Percentiles rank a stretch among this genome's conserved stretches.
These are phyloP conservation scores for Peromyscus leucopus DNA, from an alignment of 2,113 vertebrate species.

Conservation along the genomic window DNA sequence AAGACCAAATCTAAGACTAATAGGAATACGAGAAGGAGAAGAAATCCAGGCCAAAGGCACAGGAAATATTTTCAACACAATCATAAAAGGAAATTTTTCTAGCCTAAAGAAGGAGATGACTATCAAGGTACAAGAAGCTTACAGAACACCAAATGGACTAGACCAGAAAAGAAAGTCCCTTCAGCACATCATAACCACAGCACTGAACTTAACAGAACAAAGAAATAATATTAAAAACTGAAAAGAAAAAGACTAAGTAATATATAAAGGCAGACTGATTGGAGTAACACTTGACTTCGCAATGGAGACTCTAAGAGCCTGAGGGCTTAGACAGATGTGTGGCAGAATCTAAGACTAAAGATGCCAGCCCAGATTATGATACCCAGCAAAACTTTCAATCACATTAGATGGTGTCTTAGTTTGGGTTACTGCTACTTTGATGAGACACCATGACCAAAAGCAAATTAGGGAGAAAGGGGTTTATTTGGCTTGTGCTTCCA, in stretches of 20 bases:
- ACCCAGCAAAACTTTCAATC: neutral
- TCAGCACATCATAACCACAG: neutral
- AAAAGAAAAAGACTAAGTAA: neutral
- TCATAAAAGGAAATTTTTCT: neutral
- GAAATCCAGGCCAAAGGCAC: neutral
- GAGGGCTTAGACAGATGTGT: neutral
- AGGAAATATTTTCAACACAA: neutral
- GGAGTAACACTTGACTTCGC: neutral
- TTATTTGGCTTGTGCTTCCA: neutral
- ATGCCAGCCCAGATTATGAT: neutral
- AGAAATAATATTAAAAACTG: neutral
- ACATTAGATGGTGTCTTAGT: neutral
- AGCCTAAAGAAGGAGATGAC: neutral
- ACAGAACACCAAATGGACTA: neutral
- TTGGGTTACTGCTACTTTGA: neutral
- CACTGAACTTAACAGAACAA: neutral
- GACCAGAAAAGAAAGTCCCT: neutral
- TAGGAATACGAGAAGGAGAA: neutral
- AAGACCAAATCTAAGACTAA: neutral
- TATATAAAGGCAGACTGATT: neutral
- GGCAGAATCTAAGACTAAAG: neutral
- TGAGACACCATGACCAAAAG: neutral
- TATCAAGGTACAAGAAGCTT: neutral
- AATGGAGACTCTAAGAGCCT: neutral
- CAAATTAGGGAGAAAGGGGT: neutral